Evolutionary conservation across 2,797 vertebrate species (phyloP).

Genomic region (Liparis tanakae): DNA sequence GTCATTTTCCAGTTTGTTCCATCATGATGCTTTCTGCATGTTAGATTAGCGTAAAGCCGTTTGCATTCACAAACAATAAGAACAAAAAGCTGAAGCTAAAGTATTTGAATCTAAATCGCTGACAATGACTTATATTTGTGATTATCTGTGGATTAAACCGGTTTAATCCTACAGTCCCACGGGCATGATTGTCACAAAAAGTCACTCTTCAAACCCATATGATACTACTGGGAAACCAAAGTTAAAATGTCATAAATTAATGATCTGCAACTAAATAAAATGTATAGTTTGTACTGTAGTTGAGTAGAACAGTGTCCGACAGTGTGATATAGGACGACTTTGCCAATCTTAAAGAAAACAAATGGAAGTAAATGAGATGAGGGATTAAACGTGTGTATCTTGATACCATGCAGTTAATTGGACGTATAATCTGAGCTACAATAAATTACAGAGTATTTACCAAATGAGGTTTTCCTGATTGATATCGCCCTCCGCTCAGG

Average conservation of each 20-base stretch:
- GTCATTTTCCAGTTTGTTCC: conserved; percentile 41
- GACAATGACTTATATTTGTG: neutral
- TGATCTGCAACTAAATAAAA: neutral
- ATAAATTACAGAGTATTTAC: too few relatives aligned
- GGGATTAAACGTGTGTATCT: too few relatives aligned
- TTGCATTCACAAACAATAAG: conserved; percentile 21
- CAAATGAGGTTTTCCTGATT: too few relatives aligned
- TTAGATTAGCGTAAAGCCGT: conserved; percentile 17
- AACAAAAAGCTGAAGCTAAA: neutral
- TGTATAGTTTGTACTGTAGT: neutral
- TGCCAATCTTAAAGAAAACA: neutral
- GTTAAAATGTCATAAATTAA: neutral
- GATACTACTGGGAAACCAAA: neutral
- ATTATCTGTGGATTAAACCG: neutral
- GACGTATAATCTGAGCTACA: too few relatives aligned
- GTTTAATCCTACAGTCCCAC: too few relatives aligned
- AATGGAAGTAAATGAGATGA: neutral
- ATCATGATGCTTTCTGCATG: conserved; percentile 29
- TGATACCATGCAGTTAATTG: too few relatives aligned
- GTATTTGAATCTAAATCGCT: neutral
- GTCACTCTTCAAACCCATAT: too few relatives aligned
- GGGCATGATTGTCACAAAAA: too few relatives aligned
- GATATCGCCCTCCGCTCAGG: too few relatives aligned
- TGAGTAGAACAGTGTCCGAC: neutral
- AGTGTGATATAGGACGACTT: neutral